These are phyloP conservation scores for Therioaphis trifolii DNA, from an alignment of 2,888 invertebrate genomes.

Conservation along the genomic window DNA sequence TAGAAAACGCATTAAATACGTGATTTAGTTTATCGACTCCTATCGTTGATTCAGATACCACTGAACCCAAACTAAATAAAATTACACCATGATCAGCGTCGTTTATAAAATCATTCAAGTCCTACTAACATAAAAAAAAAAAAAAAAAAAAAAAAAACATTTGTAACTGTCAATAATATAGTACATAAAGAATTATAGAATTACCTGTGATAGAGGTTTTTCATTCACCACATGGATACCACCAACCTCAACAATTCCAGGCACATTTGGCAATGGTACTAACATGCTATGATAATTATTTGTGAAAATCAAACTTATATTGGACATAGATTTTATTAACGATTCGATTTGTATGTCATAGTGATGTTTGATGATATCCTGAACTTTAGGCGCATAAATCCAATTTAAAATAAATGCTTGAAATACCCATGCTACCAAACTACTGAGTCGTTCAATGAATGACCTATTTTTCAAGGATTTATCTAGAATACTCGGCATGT, in stretches of 20 bases:
- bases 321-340: background rate
- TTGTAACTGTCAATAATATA: background rate
- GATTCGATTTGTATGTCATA: slow-evolving; percentile 4
- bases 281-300: slow-evolving; percentile 6
- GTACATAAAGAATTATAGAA: background rate
- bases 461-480: background rate
- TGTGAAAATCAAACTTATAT: slow-evolving; percentile 25
- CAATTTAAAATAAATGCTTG: background rate
- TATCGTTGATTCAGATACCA: slow-evolving; percentile 16
- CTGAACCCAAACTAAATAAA: slow-evolving; percentile 52
- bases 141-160: background rate
- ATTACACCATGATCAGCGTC: slow-evolving; percentile 23
- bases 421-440: background rate
- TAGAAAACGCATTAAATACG: slow-evolving; percentile 28
- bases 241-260: slow-evolving; percentile 40
- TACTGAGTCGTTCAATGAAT: background rate
- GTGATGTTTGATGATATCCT: background rate
- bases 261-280: background rate
- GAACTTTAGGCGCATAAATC: background rate
- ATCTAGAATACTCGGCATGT: background rate
- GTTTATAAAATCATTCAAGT: slow-evolving; percentile 46
- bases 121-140: background rate
- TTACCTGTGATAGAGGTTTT: slow-evolving; percentile 40
- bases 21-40: slow-evolving; percentile 5
- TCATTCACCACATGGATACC: slow-evolving; percentile 30